Conservation (phyloP, 2,888 invertebrate species). For the Dascillus cervinus region DNA sequence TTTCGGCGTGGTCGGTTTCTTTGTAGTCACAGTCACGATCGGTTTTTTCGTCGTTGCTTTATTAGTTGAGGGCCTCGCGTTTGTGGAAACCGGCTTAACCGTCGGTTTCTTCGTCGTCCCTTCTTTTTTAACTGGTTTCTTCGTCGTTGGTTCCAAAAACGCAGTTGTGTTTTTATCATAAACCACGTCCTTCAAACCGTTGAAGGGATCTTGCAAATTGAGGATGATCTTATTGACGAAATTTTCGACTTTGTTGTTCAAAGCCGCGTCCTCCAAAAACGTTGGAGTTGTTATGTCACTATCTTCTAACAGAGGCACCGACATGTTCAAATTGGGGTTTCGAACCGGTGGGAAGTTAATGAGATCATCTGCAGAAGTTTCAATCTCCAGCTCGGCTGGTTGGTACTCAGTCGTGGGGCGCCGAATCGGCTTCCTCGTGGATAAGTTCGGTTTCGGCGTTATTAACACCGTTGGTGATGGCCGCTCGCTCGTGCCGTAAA, state of each 20-base stretch:
- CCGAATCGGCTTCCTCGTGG: constrained; percentile 26
- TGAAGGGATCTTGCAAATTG: constrained; percentile 75
- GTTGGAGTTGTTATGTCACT: constrained; percentile 68
- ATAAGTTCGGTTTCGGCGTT: constrained; percentile 57
- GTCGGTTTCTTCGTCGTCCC: constrained; percentile 31
- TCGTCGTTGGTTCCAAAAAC: constrained; percentile 29
- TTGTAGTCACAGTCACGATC: constrained; percentile 27
- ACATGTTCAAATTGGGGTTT: constrained; percentile 72
- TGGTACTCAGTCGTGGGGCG: constrained; percentile 25
- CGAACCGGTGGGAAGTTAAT: constrained; percentile 80
- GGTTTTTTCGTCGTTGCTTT: constrained; percentile 33
- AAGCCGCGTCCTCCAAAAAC: constrained; percentile 66
- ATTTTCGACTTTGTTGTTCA: constrained; percentile 72
- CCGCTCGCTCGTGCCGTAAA: constrained; percentile 44
- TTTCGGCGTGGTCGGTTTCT: constrained; percentile 39
- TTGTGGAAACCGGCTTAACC: constrained; percentile 28
- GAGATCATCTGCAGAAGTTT: constrained; percentile 50
- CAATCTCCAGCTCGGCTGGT: constrained; percentile 45
- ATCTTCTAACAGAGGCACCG: constrained; percentile 50
- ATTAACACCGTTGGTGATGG: constrained; percentile 59
- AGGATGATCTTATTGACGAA: constrained; percentile 79
- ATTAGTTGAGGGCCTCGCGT: constrained; percentile 31
- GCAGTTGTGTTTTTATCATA: constrained; percentile 43
- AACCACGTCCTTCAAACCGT: constrained; percentile 71
- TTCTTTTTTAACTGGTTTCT: constrained; percentile 34